These are phyloP conservation scores for Pocillopora verrucosa DNA, from an alignment of 64 coral and sea anemone genomes.

Conservation along the genomic window DNA sequence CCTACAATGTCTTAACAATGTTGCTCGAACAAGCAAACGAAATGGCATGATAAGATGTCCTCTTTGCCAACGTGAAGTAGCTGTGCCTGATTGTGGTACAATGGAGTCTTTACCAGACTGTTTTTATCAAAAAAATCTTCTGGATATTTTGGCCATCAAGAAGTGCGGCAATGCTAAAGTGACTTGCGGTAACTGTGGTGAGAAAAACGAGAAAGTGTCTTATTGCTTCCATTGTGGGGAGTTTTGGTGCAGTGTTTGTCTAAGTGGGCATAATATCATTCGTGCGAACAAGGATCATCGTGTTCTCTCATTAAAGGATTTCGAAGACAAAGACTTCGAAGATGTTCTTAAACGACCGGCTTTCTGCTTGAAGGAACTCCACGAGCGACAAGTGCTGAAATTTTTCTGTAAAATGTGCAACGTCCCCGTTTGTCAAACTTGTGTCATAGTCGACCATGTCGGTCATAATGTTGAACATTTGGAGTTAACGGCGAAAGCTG, in stretches of 20 bases:
- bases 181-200: conserved; percentile 59
- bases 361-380: conserved; percentile 29
- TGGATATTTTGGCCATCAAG: conserved; percentile 54
- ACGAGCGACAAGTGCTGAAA: conserved; percentile 23
- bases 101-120: conserved; percentile 36
- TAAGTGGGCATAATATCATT: conserved; percentile 36
- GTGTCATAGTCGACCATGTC: background rate
- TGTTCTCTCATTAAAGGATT: conserved; percentile 42
- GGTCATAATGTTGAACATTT: conserved; percentile 11
- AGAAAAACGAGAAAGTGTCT: conserved; percentile 1
- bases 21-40: background rate
- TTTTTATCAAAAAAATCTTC: conserved; percentile 36
- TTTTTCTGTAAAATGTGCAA: conserved; percentile 40
- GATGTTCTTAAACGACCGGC: conserved; percentile 44
- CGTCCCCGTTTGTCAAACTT: background rate
- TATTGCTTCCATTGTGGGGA: conserved; percentile 47
- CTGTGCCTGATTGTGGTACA: conserved; percentile 10
- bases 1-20: conserved; percentile 54
- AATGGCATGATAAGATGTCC: conserved; percentile 28
- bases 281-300: conserved; percentile 55
- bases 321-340: conserved; percentile 63
- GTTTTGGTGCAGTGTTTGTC: conserved; percentile 50
- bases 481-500: background rate
- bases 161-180: conserved; percentile 21
- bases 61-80: conserved; percentile 34